Evolutionary conservation across 2,113 vertebrate species (phyloP), one percentile per base, ranked within the genome.

Genomic region (Gnathonemus echidnorhynchus): DNA sequence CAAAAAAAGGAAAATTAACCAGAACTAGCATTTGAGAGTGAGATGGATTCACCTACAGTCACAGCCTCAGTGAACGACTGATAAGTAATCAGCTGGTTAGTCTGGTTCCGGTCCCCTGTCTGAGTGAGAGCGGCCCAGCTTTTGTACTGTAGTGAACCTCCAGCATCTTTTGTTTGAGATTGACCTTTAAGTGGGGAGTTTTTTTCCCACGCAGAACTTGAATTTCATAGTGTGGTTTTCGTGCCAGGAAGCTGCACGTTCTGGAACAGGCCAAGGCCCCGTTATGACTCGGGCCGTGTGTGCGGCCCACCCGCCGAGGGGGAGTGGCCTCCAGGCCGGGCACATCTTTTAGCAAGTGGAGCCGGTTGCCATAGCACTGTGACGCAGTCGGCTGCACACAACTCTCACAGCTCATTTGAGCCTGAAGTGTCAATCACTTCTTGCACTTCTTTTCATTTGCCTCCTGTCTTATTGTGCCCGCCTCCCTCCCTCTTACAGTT

Each of bases 281-380:
- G 4, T 86, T 48, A 5, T 42, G 74, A 19, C 31, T 80, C 3
- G 50, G 50, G 6, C 9, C 5, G 11, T 35, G 27, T 21, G 24
- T 42, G 62, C 62, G 0, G 58, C 58, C 19, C 35, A 46, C 5
- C n/a, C 86, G 27, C 27, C 21, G 5, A 35, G 86, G 31, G 86
- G 86, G 31, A 27, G 49, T 50, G 89, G 91, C 90, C 62, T 91
- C 62, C 89, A 70, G 27, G 35, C 85, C n/a, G 19, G 56, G 90
- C 58, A 90, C 91, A 91, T 92, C 91, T 92, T 48, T 88, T 89
- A 89, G 91, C 92, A 89, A 92, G 70, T 87, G n/a, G 45, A 35
- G 1, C 91, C 91, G 5, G 94, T 95, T 94, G 93, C 92, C 92
- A 94, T 95, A 94, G 93, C 92, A n/a, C 83, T 52, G 90, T 93